Evolutionary conservation across 1,140 invertebrate genomes (phyloP).

Genomic region (Neuroterus valhalla): DNA sequence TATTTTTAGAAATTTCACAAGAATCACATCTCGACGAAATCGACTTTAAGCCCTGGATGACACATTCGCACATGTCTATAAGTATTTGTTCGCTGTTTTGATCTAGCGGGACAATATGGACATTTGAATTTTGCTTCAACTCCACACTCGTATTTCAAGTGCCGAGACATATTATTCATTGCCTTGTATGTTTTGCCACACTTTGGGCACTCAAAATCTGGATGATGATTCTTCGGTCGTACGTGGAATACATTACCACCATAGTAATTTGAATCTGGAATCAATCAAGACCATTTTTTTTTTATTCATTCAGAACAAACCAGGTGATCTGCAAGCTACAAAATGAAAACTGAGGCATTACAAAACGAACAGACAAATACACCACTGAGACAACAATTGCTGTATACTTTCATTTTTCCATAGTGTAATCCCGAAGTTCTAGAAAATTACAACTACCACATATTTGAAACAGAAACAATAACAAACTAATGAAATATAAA

Average conservation of each 20-base stretch:
- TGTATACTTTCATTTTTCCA: too few relatives aligned
- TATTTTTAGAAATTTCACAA: too few relatives aligned
- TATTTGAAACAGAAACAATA: too few relatives aligned
- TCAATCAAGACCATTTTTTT: background rate
- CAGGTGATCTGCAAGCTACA: constrained; percentile 33
- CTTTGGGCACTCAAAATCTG: constrained; percentile 59
- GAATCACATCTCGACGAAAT: constrained; percentile 41
- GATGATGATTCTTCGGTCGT: constrained; percentile 37
- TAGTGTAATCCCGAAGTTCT: too few relatives aligned
- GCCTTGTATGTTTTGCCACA: constrained; percentile 63
- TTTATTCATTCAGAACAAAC: constrained; percentile 9
- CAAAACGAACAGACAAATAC: constrained; percentile 42
- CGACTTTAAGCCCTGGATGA: constrained; percentile 43
- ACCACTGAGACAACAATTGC: background rate
- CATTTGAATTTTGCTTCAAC: constrained; percentile 75
- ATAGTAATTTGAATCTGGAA: background rate
- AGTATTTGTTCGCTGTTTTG: constrained; percentile 58
- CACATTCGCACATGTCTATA: constrained; percentile 63
- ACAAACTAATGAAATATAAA: too few relatives aligned
- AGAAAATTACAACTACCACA: too few relatives aligned
- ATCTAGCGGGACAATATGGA: constrained; percentile 71
- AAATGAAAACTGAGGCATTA: constrained; percentile 52
- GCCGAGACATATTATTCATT: constrained; percentile 45
- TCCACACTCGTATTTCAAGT: constrained; percentile 67
- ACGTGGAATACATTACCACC: background rate